Conservation (phyloP, 1,140 invertebrate species). For the Metaphire vulgaris region DNA sequence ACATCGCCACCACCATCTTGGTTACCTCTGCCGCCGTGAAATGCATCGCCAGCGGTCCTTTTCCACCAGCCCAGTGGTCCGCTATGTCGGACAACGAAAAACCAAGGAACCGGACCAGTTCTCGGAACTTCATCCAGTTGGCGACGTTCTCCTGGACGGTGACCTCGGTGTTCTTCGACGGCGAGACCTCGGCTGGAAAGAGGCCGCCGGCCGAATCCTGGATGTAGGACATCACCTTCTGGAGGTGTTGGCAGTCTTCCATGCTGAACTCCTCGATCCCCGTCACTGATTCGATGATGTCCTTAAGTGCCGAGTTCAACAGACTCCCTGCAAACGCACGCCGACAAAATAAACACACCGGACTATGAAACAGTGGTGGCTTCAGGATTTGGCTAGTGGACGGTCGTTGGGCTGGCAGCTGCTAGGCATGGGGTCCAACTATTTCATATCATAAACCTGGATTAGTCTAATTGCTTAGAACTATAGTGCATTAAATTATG, state of each 20-base stretch:
- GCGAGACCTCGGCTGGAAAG: neutral
- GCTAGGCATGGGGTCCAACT: too few species aligned
- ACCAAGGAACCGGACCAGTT: constrained; percentile 71
- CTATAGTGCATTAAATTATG: too few species aligned
- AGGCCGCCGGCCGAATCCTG: constrained; percentile 32
- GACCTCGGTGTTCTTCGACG: constrained; percentile 1
- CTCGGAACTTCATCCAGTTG: constrained; percentile 73
- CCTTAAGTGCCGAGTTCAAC: constrained; percentile 60
- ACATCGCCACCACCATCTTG: constrained; percentile 77
- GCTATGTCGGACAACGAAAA: constrained; percentile 76
- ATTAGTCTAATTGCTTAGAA: too few species aligned
- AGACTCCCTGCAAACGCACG: constrained; percentile 53
- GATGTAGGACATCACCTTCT: constrained; percentile 56
- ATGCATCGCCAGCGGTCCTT: constrained; percentile 68
- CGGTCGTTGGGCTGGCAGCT: too few species aligned
- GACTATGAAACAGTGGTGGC: too few species aligned
- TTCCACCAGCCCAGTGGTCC: constrained; percentile 80
- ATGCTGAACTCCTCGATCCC: constrained; percentile 64
- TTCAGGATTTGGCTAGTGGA: too few species aligned
- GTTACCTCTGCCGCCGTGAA: constrained; percentile 59
- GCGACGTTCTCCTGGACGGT: constrained; percentile 40
- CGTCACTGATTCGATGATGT: constrained; percentile 58
- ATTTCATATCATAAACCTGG: too few species aligned
- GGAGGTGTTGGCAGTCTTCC: constrained; percentile 59
- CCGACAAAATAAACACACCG: neutral